Evolutionary conservation across 2,113 vertebrate genomes (phyloP), one percentile per base, ranked within the genome.

Genomic region (Barnardius zonarius): DNA sequence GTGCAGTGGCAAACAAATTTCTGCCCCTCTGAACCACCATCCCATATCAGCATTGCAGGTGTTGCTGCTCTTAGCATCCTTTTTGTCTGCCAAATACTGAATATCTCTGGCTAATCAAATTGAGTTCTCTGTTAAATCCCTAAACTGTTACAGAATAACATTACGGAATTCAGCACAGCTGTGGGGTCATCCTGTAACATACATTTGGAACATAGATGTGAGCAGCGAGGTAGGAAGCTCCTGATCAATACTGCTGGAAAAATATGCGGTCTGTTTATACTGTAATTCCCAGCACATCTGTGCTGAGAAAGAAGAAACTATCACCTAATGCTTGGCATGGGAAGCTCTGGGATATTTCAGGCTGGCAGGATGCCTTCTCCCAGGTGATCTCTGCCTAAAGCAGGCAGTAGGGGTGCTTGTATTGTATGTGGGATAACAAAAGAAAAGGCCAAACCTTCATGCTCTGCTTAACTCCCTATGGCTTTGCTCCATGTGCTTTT

Each of bases 81-180:
- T 75, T 48, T 62, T 39, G 5, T 52, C 46, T 78, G 16, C 27
- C 62, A 92, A 33, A 33, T 63, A 68, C 9, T 30, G 54, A 16
- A 30, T 63, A 41, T 62, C 49, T 81, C 54, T 67, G 44, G 43
- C 48, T 86, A 31, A 27, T 11, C 61, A 89, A 66, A 75, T 84
- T 31, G 76, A 44, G 62, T 46, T 92, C 78, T 80, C 44, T 77
- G 28, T 35, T 73, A 86, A 69, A 92, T 28, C 35, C 37, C 54
- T 10, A 16, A 64, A 24, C 43, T 83, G 52, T 68, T 48, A 75
- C 61, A 78, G 30, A 68, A 22, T 2, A 46, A 17, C 69, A 51
- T 27, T 27, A n/a, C 48, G 84, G 83, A 86, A 86, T 72, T 72
- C 64, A 72, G 66, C 83, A 84, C 91, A 95, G 91, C 91, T 95